Percentiles rank a stretch among this genome's conserved stretches.
phyloP scores from a whole-genome alignment of 1,140 invertebrate genomes.

The Brachionus calyciflorus region DNA sequence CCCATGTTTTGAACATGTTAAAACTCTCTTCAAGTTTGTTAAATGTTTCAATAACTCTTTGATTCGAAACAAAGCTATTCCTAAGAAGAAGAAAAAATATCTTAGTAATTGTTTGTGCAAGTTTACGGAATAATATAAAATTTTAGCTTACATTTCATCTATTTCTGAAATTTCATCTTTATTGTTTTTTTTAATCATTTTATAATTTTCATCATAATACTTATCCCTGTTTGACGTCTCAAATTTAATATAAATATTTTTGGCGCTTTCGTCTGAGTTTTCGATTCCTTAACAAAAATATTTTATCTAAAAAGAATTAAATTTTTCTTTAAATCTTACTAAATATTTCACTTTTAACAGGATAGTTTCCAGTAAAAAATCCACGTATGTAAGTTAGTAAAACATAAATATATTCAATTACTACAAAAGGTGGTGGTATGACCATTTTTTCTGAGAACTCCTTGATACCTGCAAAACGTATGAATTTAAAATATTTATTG shows the following conservation, averaged over 20 bases:
- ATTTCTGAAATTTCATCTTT: background rate
- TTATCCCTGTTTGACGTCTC: slow-evolving; percentile 37
- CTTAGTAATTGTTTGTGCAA: background rate
- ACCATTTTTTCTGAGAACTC: slow-evolving; percentile 34
- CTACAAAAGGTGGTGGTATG: slow-evolving; percentile 21
- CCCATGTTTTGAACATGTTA: background rate
- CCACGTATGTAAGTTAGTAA: slow-evolving; percentile 6
- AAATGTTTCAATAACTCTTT: background rate
- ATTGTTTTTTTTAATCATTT: background rate
- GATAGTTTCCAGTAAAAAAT: slow-evolving; percentile 26
- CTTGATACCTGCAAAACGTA: slow-evolving; percentile 14
- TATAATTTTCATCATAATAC: background rate
- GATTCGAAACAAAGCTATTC: background rate
- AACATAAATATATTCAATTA: slow-evolving; percentile 10
- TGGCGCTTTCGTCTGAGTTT: background rate
- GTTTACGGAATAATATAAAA: background rate
- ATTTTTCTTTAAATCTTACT: background rate
- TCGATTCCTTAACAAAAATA: slow-evolving; percentile 21
- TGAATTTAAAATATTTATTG: slow-evolving; percentile 34
- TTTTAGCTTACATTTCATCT: background rate
- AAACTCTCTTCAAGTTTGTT: background rate
- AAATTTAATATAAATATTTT: slow-evolving; percentile 45
- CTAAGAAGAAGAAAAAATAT: too few relatives aligned
- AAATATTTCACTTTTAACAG: slow-evolving; percentile 7
- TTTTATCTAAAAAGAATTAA: background rate